Evolutionary conservation across 2,888 invertebrate genomes (phyloP).

Genomic region (Aleiodes alternator): DNA sequence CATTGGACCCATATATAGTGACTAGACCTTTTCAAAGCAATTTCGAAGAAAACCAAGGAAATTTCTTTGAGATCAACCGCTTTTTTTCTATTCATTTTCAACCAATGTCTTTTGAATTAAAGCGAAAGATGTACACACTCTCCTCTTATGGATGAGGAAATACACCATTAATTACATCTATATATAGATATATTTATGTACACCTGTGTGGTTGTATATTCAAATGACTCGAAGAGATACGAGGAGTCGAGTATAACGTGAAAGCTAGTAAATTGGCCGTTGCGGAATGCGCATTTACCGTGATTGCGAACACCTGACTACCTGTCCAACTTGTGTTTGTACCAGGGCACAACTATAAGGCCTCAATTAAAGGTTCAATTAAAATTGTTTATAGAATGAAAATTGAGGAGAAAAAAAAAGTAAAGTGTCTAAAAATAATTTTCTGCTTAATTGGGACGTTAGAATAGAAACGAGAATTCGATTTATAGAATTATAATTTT

Average conservation of each 20-base stretch:
- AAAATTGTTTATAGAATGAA: background rate
- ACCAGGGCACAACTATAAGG: background rate
- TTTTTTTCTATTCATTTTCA: too few species aligned
- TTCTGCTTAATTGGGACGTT: too few species aligned
- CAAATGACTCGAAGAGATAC: slow-evolving; percentile 44
- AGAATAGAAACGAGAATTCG: too few species aligned
- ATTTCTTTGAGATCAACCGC: too few species aligned
- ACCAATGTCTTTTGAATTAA: too few species aligned
- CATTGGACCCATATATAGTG: too few species aligned
- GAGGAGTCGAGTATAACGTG: slow-evolving; percentile 62
- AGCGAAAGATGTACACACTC: slow-evolving; percentile 4
- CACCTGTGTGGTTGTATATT: slow-evolving; percentile 27
- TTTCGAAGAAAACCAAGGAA: too few species aligned
- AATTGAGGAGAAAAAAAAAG: background rate
- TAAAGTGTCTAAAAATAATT: too few species aligned
- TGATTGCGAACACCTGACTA: slow-evolving; percentile 69
- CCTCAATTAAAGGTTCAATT: slow-evolving; percentile 21
- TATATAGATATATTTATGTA: background rate
- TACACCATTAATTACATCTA: slow-evolving; percentile 6
- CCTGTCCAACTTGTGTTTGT: slow-evolving; percentile 26
- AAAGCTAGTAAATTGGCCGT: slow-evolving; percentile 71
- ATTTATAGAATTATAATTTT: too few species aligned
- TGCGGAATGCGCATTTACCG: slow-evolving; percentile 69
- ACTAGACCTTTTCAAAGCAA: too few species aligned
- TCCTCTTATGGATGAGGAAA: slow-evolving; percentile 25